Conservation (phyloP, 2,113 vertebrate species). For the Pseudolaguvia tuberculata region DNA sequence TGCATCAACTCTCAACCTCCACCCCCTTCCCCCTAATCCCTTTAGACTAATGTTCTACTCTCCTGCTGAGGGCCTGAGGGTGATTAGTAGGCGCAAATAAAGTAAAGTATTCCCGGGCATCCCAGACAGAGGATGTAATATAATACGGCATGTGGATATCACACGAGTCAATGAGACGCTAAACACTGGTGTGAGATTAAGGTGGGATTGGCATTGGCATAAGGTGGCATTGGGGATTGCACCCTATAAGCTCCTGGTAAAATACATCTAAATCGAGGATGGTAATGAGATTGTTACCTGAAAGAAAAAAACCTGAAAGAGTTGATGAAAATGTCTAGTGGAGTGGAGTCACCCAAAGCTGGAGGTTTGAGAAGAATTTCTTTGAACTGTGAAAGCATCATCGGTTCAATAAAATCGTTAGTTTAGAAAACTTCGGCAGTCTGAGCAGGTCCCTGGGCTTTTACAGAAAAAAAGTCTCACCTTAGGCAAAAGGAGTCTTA, state of each 20-base stretch:
- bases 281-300: too few species aligned
- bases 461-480: not conserved
- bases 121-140: conserved; percentile 8
- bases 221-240: not conserved
- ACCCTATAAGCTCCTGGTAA: not conserved
- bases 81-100: too few species aligned
- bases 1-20: too few species aligned
- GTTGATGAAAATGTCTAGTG: not conserved
- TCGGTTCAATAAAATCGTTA: not conserved
- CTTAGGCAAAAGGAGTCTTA: too few species aligned
- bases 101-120: conserved; percentile 31
- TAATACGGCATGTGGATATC: conserved; percentile 1
- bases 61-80: conserved; percentile 11
- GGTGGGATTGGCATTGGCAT: conserved; percentile 9
- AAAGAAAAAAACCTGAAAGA: not conserved
- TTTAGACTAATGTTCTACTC: conserved; percentile 34
- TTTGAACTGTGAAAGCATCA: not conserved
- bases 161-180: conserved; percentile 6
- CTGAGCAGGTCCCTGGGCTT: too few species aligned
- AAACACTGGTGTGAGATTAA: conserved; percentile 37
- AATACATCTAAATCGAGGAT: not conserved
- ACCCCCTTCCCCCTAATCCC: conserved; percentile 29
- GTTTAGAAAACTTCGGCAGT: not conserved
- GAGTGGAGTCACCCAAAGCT: not conserved
- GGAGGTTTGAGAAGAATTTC: not conserved